Percentiles rank a stretch among this genome's conserved stretches.
Conservation (phyloP, 2,888 invertebrate species). For the Synergus gifuensis region DNA sequence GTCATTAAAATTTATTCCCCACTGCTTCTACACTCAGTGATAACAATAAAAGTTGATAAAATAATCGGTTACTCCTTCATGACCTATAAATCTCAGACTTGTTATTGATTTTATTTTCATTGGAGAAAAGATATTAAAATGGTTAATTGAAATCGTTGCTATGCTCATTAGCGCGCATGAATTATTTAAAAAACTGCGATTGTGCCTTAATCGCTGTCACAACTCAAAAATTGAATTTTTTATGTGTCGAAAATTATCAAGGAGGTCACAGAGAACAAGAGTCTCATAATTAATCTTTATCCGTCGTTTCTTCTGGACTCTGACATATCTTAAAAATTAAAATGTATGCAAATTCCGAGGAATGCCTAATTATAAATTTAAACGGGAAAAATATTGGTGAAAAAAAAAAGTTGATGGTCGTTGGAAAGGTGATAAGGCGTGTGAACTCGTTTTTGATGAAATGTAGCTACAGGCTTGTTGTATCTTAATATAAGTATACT, state of each 20-base stretch:
- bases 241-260: slow-evolving; percentile 1
- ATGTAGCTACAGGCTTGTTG: slow-evolving; percentile 21
- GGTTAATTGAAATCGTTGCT: slow-evolving; percentile 36
- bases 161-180: slow-evolving; percentile 35
- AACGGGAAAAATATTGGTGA: not conserved
- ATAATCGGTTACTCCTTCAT: slow-evolving; percentile 46
- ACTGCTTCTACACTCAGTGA: slow-evolving; percentile 48
- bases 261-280: slow-evolving; percentile 28
- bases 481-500: slow-evolving; percentile 38
- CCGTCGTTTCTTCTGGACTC: not conserved
- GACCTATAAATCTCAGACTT: slow-evolving; percentile 37
- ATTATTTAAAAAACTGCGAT: not conserved
- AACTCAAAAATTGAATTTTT: slow-evolving; percentile 38
- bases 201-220: not conserved
- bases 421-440: slow-evolving; percentile 7
- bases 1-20: slow-evolving; percentile 48
- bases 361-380: not conserved
- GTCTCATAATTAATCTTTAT: slow-evolving; percentile 7
- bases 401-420: not conserved
- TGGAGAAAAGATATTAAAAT: slow-evolving; percentile 7
- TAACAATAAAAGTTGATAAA: slow-evolving; percentile 49
- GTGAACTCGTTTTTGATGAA: slow-evolving; percentile 41
- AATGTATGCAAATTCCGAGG: not conserved
- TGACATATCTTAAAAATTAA: too few species aligned
- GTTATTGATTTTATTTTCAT: slow-evolving; percentile 27